Conservation (phyloP, 2,797 vertebrate genomes). For the Apodemus agrarius region DNA sequence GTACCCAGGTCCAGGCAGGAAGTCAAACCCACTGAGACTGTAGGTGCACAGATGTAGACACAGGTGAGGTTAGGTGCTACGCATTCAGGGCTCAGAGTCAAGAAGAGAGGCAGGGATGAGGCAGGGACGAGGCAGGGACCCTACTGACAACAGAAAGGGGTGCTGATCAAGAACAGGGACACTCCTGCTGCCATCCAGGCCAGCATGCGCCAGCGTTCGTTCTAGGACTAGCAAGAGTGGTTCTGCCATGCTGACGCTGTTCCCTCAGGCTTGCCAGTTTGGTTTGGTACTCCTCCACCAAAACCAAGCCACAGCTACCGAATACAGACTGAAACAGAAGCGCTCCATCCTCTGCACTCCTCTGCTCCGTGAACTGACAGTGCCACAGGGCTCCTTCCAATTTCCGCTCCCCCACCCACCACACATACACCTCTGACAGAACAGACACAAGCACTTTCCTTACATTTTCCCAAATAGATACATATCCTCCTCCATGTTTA, state of each 20-base stretch:
- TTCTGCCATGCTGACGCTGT: neutral
- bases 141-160: neutral
- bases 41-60: neutral
- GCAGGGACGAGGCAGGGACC: neutral
- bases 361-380: neutral
- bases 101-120: neutral
- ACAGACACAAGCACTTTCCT: neutral
- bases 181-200: accelerated
- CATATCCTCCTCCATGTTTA: neutral
- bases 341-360: neutral
- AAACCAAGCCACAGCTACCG: neutral
- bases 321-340: neutral
- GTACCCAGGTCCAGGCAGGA: neutral
- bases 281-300: neutral
- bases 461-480: neutral
- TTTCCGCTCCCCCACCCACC: neutral
- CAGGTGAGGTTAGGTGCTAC: neutral
- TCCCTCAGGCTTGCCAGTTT: neutral
- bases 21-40: neutral
- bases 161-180: too few relatives aligned
- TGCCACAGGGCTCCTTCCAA: neutral
- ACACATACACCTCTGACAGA: neutral
- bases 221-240: neutral
- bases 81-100: neutral
- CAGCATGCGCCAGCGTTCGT: neutral